phyloP scores from a whole-genome alignment of 1,140 invertebrate species.

The Saccostrea cuccullata region DNA sequence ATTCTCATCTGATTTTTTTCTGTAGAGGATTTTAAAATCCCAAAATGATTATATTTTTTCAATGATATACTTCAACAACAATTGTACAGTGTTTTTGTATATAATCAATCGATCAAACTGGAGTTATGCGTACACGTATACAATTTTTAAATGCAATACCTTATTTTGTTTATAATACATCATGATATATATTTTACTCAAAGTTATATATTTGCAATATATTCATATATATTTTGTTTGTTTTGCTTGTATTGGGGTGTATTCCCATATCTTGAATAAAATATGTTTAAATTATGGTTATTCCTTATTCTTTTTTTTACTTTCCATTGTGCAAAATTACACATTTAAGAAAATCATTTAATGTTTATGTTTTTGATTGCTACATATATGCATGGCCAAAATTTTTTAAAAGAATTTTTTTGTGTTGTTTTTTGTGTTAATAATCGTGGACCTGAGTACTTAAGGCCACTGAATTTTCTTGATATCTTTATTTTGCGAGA shows the following conservation, averaged over 20 bases:
- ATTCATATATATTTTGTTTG: not conserved
- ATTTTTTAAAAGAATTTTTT: too few species aligned
- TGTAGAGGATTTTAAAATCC: not conserved
- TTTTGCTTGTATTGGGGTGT: constrained; percentile 24
- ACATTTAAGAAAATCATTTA: too few species aligned
- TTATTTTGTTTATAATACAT: not conserved
- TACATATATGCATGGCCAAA: too few species aligned
- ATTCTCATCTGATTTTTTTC: not conserved
- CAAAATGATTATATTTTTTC: not conserved
- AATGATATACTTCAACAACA: not conserved
- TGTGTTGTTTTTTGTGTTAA: too few species aligned
- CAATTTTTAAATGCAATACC: not conserved
- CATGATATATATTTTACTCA: not conserved
- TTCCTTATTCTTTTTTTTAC: not conserved
- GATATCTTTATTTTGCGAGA: too few species aligned
- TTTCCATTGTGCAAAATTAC: too few species aligned
- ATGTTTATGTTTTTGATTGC: too few species aligned
- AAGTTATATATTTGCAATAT: constrained; percentile 28
- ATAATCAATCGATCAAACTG: not conserved
- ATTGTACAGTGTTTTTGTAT: not conserved
- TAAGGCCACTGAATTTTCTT: too few species aligned
- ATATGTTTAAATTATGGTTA: not conserved
- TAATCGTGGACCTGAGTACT: too few species aligned
- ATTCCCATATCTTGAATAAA: not conserved
- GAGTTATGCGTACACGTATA: not conserved